Percentiles rank a stretch among this genome's conserved stretches.
phyloP scores from a whole-genome alignment of 2,888 invertebrate species.

The Alsophila aescularia region DNA sequence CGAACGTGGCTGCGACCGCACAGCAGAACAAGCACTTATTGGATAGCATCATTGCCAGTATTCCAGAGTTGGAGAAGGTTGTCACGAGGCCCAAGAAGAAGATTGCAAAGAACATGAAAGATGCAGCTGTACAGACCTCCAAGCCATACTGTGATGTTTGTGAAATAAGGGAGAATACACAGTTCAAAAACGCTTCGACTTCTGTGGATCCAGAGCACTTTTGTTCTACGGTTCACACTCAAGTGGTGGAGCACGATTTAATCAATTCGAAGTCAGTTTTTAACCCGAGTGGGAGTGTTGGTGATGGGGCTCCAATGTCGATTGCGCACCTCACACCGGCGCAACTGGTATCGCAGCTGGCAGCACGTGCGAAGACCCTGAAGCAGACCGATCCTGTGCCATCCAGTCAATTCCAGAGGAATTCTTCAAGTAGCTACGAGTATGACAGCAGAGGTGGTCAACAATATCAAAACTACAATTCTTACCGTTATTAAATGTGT shows the following conservation, averaged over 20 bases:
- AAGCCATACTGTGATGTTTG: slow-evolving; percentile 72
- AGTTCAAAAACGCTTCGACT: slow-evolving; percentile 50
- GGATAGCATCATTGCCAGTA: slow-evolving; percentile 64
- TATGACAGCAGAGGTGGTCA: slow-evolving; percentile 54
- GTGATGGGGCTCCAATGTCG: slow-evolving; percentile 67
- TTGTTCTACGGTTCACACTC: slow-evolving; percentile 66
- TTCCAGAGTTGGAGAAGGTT: slow-evolving; percentile 60
- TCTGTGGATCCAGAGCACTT: slow-evolving; percentile 61
- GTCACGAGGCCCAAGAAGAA: slow-evolving; percentile 64
- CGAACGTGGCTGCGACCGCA: slow-evolving; percentile 43
- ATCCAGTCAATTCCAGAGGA: slow-evolving; percentile 52
- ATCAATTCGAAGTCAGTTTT: slow-evolving; percentile 70
- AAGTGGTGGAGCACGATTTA: slow-evolving; percentile 74
- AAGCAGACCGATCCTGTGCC: slow-evolving; percentile 58
- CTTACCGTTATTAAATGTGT: slow-evolving; percentile 45
- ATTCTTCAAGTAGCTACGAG: slow-evolving; percentile 45
- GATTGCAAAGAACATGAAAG: slow-evolving; percentile 56
- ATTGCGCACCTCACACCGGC: slow-evolving; percentile 78
- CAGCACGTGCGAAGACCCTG: slow-evolving; percentile 75
- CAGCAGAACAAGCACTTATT: slow-evolving; percentile 72
- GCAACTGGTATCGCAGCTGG: slow-evolving; percentile 75
- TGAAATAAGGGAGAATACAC: slow-evolving; percentile 66
- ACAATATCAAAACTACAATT: slow-evolving; percentile 55
- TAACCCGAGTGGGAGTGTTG: slow-evolving; percentile 65
- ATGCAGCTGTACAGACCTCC: slow-evolving; percentile 70